A percentile compares a stretch with the other conserved stretches of the same genome.
phyloP scores from a whole-genome alignment of 2,888 invertebrate genomes.

The Spisula subtruncata region DNA sequence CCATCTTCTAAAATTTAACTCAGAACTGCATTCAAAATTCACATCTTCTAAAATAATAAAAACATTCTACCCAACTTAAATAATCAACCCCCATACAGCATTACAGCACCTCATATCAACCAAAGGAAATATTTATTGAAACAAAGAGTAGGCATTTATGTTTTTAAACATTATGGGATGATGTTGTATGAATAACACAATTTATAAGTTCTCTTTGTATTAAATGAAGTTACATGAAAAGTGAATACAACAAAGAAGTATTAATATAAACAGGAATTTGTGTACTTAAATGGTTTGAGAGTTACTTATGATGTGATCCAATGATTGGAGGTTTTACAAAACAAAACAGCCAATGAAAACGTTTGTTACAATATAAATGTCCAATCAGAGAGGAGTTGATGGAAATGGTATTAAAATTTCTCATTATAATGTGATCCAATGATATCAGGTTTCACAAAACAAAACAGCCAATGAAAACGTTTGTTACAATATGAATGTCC shows the following conservation, averaged over 20 bases:
- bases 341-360: conserved; percentile 27
- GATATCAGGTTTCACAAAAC: not conserved
- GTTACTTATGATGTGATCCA: not conserved
- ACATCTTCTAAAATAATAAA: too few relatives aligned
- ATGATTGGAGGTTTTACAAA: not conserved
- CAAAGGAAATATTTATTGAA: not conserved
- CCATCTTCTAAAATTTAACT: not conserved
- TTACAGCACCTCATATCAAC: not conserved
- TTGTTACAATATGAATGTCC: conserved; percentile 4
- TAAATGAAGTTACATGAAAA: not conserved
- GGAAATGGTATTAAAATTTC: not conserved
- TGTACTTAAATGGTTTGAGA: not conserved
- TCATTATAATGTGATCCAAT: not conserved
- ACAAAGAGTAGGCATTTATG: too few relatives aligned
- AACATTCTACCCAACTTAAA: not conserved
- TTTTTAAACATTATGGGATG: too few relatives aligned
- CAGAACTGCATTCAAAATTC: too few relatives aligned
- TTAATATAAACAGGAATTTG: not conserved
- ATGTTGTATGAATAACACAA: not conserved
- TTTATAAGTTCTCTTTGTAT: not conserved
- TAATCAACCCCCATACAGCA: not conserved
- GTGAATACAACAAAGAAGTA: not conserved
- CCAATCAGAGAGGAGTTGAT: not conserved
- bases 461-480: conserved; percentile 23
- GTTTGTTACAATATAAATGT: conserved; percentile 7